A percentile compares a stretch with the other conserved stretches of the same genome.
Conservation (phyloP, 2,888 invertebrate species). For the Euproctis similis region DNA sequence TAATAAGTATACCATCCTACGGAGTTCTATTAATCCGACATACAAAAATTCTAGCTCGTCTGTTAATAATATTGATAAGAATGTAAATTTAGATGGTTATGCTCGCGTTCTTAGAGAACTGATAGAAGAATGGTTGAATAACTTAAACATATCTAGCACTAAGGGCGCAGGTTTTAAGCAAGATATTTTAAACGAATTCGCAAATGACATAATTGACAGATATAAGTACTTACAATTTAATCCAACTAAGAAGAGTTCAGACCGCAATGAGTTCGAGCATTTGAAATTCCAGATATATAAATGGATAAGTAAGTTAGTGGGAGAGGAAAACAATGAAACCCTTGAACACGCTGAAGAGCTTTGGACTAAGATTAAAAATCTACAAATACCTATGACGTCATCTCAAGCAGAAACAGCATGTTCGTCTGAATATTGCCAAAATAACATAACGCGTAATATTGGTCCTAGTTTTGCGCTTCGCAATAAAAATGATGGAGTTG, state of each 20-base stretch:
- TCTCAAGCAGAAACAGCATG: not conserved
- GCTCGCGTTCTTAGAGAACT: constrained; percentile 29
- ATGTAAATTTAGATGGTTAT: constrained; percentile 25
- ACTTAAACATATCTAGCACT: constrained; percentile 23
- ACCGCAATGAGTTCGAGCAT: constrained; percentile 42
- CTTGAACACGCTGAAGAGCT: constrained; percentile 36
- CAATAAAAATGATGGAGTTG: too few relatives aligned
- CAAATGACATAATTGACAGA: constrained; percentile 49
- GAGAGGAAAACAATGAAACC: constrained; percentile 32
- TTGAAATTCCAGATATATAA: constrained; percentile 57
- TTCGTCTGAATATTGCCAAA: too few relatives aligned
- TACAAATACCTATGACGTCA: constrained; percentile 32
- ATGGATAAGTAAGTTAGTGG: constrained; percentile 48
- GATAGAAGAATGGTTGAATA: constrained; percentile 46
- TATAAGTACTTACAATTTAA: constrained; percentile 45
- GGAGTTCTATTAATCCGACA: not conserved
- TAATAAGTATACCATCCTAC: constrained; percentile 31
- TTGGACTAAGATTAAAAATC: constrained; percentile 35
- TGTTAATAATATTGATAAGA: constrained; percentile 21
- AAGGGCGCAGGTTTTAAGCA: constrained; percentile 25
- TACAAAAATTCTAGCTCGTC: constrained; percentile 1
- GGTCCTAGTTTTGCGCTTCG: too few relatives aligned
- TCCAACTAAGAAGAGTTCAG: constrained; percentile 18
- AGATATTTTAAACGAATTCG: constrained; percentile 38
- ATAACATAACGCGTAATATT: too few relatives aligned